Percentiles rank a stretch among this genome's conserved stretches.
phyloP scores from a whole-genome alignment of 2,888 invertebrate species.

The Nudaria mundana region DNA sequence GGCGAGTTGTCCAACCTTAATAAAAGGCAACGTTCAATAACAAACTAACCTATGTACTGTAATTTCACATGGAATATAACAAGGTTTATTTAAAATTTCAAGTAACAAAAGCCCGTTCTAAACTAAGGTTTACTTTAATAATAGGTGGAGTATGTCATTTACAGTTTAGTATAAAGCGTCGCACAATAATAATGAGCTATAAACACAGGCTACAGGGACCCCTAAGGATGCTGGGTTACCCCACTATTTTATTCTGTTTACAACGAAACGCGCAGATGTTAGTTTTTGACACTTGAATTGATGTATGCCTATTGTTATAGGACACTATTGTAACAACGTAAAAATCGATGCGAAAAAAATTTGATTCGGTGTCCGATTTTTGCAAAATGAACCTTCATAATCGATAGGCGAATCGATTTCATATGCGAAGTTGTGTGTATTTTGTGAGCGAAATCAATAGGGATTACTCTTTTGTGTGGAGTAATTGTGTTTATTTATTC shows the following conservation, averaged over 20 bases:
- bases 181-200: constrained; percentile 77
- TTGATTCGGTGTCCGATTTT: constrained; percentile 62
- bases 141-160: constrained; percentile 76
- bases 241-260: constrained; percentile 73
- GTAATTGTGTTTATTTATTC: constrained; percentile 81
- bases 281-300: constrained; percentile 81
- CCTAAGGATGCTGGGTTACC: constrained; percentile 61
- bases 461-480: constrained; percentile 72
- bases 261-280: constrained; percentile 78
- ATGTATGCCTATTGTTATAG: constrained; percentile 74
- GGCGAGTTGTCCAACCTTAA: constrained; percentile 42
- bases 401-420: constrained; percentile 55
- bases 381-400: constrained; percentile 57
- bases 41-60: constrained; percentile 46
- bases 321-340: constrained; percentile 59
- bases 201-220: constrained; percentile 71
- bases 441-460: constrained; percentile 66
- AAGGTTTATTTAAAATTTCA: constrained; percentile 63
- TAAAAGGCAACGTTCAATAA: constrained; percentile 49
- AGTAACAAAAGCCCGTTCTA: constrained; percentile 60
- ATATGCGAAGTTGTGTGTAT: constrained; percentile 46
- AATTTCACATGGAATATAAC: constrained; percentile 46
- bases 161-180: constrained; percentile 72
- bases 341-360: constrained; percentile 67
- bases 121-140: constrained; percentile 71